phyloP scores from a whole-genome alignment of 2,797 vertebrate genomes.

The Myripristis jacobus region DNA sequence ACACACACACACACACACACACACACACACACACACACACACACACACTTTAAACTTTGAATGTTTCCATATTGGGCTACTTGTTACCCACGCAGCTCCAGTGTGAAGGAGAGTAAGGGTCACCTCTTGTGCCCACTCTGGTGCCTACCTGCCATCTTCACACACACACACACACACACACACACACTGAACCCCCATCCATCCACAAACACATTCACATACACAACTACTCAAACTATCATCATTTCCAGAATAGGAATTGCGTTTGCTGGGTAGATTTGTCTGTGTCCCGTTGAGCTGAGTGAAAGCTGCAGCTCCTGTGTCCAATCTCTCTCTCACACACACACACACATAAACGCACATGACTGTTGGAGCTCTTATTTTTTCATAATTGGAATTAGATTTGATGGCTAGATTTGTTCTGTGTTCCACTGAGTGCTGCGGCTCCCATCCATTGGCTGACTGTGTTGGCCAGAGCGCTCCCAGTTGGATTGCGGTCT shows the following conservation, averaged over 20 bases:
- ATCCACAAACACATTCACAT: neutral
- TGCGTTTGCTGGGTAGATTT: too few species aligned
- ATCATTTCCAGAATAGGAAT: constrained; percentile 17
- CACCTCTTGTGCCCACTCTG: too few species aligned
- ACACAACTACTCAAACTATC: neutral
- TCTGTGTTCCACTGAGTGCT: neutral
- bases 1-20: too few species aligned
- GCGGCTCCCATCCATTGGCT: neutral
- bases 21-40: too few species aligned
- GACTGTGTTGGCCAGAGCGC: neutral
- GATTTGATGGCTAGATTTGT: constrained; percentile 11
- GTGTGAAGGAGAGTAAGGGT: too few species aligned
- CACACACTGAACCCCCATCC: neutral
- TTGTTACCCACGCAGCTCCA: neutral
- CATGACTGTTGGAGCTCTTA: too few species aligned
- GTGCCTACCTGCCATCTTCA: neutral
- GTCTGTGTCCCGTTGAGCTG: too few species aligned
- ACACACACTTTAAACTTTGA: neutral
- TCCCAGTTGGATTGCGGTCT: neutral
- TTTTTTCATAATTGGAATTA: constrained; percentile 9
- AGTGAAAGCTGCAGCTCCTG: too few species aligned
- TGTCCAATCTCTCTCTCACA: too few species aligned
- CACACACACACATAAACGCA: too few species aligned
- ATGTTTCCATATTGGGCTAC: neutral
- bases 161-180: neutral